Evolutionary conservation across 1,140 invertebrate genomes (phyloP).

Genomic region (Camponotus pennsylvanicus): DNA sequence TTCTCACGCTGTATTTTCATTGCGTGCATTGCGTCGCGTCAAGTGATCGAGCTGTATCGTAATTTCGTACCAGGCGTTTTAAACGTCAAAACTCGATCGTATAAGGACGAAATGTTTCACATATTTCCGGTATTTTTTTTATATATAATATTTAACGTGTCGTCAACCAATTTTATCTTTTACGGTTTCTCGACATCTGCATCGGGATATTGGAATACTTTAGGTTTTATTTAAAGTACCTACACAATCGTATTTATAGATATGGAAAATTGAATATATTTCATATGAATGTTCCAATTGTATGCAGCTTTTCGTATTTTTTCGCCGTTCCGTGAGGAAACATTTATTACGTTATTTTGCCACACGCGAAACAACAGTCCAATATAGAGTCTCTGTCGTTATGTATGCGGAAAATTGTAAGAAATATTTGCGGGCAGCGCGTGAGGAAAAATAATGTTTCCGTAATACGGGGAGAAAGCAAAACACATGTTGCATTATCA

Average conservation of each 20-base stretch:
- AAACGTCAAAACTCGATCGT: no score
- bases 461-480: constrained; percentile 31
- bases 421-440: constrained; percentile 4
- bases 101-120: no score
- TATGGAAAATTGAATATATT: not conserved
- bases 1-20: constrained; percentile 4
- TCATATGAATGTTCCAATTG: not conserved
- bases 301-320: not conserved
- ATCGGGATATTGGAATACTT: no score
- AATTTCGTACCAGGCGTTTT: no score
- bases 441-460: constrained; percentile 4
- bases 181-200: no score
- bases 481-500: constrained; percentile 34
- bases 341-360: not conserved
- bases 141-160: no score
- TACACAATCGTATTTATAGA: not conserved
- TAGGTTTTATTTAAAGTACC: not conserved
- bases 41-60: no score
- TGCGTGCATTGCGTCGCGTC: no score
- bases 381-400: constrained; percentile 2
- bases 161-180: no score
- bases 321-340: not conserved
- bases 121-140: no score
- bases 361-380: not conserved
- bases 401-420: constrained; percentile 45